Base-by-base conservation (phyloP, 2,797 vertebrate genomes). In the Leucoraja ocellata region DNA sequence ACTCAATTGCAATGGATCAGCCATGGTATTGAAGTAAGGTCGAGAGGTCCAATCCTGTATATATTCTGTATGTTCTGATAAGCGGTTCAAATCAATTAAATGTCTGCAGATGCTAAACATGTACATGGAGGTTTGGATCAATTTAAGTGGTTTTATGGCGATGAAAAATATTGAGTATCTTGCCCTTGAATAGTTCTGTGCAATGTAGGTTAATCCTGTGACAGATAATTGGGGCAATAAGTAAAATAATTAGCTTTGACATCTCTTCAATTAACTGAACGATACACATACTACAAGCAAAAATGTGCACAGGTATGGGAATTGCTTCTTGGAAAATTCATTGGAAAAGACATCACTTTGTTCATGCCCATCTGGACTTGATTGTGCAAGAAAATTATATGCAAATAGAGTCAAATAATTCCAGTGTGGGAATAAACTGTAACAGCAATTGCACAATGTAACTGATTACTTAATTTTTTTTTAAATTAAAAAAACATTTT, bases 131-230 rank as follows among this genome's bases (percentile, higher is more conserved):
- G 68, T 71, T 71, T 18, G 18, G 14, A 88, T 88, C 58, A 65
- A 58, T 65, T 88, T n/a, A 32, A 88, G n/a, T 23, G 21, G 9
- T 32, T 73, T 73, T 21, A 73, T 39, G 68, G 4, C 8, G 13
- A 25, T 8, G 18, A 73, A 39, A 8, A 73, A 71, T 39, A 23
- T 36, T 71, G 18, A 23, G 32, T 46, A 71, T 36, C 8, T 91
- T 91, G 68, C 14, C 32, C 18, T 73, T 73, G 88, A 36, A 73
- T 73, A 91, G 25, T 0, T 4, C 23, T 28, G 68, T 73, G 61
- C 86, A 91, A 91, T 71, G 65, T 91, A 46, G 65, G 39, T 71
- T 46, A 91, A 73, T 46, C 32, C 65, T 46, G 83, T 86, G 36
- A 71, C 23, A 39, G 21, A 73, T 46, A 36, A 25, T 23, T 91